Evolutionary conservation across 2,888 invertebrate species (phyloP).

Genomic region (Volucella inanis): DNA sequence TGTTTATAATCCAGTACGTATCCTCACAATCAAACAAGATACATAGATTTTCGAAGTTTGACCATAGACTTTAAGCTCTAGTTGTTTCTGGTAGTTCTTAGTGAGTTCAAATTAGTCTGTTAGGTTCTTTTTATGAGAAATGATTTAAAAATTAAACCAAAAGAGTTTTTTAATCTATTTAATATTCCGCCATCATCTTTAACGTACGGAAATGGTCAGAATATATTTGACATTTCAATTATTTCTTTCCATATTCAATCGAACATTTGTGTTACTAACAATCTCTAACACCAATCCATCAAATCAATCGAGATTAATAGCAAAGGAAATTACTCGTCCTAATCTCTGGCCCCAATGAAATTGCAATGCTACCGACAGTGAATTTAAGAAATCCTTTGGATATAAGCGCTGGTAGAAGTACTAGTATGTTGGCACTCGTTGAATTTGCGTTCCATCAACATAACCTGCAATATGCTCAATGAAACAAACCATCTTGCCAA

Average conservation of each 20-base stretch:
- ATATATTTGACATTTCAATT: slow-evolving; percentile 5
- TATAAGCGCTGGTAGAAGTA: no score
- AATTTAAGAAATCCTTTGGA: slow-evolving; percentile 46
- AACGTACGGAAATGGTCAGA: not conserved
- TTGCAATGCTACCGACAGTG: slow-evolving; percentile 37
- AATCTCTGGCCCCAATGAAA: not conserved
- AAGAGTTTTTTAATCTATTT: not conserved
- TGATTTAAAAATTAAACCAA: no score
- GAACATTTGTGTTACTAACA: slow-evolving; percentile 28
- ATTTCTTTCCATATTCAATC: slow-evolving; percentile 10
- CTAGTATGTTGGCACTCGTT: slow-evolving; percentile 4
- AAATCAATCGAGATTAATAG: slow-evolving; percentile 24
- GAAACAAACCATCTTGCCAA: slow-evolving; percentile 43
- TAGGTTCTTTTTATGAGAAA: no score
- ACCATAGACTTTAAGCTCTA: not conserved
- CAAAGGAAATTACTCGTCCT: slow-evolving; percentile 2
- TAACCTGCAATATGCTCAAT: slow-evolving; percentile 44
- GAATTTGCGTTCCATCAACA: slow-evolving; percentile 57
- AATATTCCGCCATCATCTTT: not conserved
- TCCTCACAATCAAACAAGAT: not conserved
- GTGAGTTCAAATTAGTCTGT: not conserved
- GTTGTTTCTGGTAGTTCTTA: not conserved
- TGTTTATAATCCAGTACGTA: not conserved
- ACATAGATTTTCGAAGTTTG: not conserved
- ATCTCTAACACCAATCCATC: slow-evolving; percentile 46